Conservation (phyloP, 2,888 invertebrate species). For the Acrobasis repandana region DNA sequence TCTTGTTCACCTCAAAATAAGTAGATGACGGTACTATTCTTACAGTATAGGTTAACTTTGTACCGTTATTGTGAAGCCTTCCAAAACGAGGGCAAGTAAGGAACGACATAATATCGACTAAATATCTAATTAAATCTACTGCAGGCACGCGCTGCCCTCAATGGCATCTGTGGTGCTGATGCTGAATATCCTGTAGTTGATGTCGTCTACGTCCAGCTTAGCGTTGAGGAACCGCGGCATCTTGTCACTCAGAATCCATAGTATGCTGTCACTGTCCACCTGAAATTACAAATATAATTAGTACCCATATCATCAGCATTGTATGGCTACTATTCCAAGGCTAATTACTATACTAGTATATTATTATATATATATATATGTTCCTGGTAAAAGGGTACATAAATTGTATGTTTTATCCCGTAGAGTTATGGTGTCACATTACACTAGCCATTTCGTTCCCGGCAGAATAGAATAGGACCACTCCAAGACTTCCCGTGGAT, state of each 20-base stretch:
- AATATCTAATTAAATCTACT: conserved; percentile 25
- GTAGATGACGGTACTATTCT: background rate
- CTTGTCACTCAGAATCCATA: conserved; percentile 91
- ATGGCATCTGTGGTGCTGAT: conserved; percentile 80
- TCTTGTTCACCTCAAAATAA: background rate
- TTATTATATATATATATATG: too few relatives aligned
- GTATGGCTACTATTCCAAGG: too few relatives aligned
- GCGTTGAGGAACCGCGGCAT: conserved; percentile 88
- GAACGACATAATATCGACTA: background rate
- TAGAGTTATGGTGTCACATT: too few relatives aligned
- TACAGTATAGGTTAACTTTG: background rate
- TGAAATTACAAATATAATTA: conserved; percentile 46
- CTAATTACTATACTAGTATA: too few relatives aligned
- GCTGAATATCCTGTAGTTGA: conserved; percentile 86
- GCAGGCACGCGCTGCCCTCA: conserved; percentile 80
- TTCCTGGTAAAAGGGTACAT: too few relatives aligned
- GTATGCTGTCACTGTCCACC: conserved; percentile 77
- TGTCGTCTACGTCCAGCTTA: conserved; percentile 84
- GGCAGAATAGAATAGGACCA: too few relatives aligned
- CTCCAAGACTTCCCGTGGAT: too few relatives aligned
- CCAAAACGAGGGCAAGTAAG: conserved; percentile 10
- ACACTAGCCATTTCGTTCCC: too few relatives aligned
- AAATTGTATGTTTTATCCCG: too few relatives aligned
- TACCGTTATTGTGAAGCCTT: conserved; percentile 4
- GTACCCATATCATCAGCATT: too few relatives aligned